Percentiles rank a stretch among this genome's conserved stretches.
phyloP scores from a whole-genome alignment of 2,888 invertebrate genomes.

The Heteromyza rotundicornis region DNA sequence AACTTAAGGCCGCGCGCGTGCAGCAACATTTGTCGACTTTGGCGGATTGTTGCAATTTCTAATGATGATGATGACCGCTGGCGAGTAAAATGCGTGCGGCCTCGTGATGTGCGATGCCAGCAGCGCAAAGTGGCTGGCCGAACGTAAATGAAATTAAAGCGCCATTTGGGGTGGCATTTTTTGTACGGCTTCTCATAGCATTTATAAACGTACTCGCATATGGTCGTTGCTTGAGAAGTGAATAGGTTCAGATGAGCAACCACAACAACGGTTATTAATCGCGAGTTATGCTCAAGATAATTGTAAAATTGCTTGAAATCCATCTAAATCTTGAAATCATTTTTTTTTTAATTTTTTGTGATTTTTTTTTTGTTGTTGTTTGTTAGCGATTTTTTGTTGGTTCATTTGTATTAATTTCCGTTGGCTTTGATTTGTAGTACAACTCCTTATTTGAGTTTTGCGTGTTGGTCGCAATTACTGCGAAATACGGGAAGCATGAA shows the following conservation, averaged over 20 bases:
- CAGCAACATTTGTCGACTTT: constrained; percentile 3
- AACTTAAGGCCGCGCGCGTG: constrained; percentile 25
- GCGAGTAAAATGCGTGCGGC: constrained; percentile 19
- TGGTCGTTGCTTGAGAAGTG: not conserved
- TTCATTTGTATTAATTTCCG: constrained; percentile 16
- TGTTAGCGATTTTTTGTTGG: not conserved
- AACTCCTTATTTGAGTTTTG: constrained; percentile 27
- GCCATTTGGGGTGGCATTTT: constrained; percentile 12
- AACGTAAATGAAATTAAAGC: constrained; percentile 19
- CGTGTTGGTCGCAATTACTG: constrained; percentile 22
- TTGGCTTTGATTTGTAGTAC: constrained; percentile 20
- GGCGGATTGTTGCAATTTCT: constrained; percentile 26
- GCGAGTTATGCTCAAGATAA: constrained; percentile 12
- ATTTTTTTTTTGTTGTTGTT: not conserved
- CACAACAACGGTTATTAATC: constrained; percentile 12
- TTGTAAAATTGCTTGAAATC: constrained; percentile 13
- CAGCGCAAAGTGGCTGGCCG: too few relatives aligned
- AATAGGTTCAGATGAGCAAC: not conserved
- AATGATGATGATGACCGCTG: constrained; percentile 33
- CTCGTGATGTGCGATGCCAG: not conserved
- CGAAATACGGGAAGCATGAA: not conserved
- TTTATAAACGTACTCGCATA: too few relatives aligned
- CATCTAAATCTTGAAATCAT: constrained; percentile 4
- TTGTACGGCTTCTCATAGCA: not conserved
- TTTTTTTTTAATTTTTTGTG: not conserved